phyloP scores from a whole-genome alignment of 2,888 invertebrate species.

The Cenopis cana region DNA sequence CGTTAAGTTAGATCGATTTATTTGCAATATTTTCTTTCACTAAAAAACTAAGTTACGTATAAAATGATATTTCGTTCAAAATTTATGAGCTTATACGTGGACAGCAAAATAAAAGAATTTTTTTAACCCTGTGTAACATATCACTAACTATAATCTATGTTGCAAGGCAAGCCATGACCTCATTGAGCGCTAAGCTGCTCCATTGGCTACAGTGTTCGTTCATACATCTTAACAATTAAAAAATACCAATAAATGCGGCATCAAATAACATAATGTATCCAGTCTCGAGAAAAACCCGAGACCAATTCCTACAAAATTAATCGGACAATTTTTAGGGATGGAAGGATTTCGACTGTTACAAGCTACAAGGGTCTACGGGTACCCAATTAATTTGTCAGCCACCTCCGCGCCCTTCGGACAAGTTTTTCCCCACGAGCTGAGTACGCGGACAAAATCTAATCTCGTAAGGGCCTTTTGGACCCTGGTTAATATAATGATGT shows the following conservation, averaged over 20 bases:
- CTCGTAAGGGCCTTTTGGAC: constrained; percentile 48
- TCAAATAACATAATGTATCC: constrained; percentile 9
- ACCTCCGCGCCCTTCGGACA: constrained; percentile 56
- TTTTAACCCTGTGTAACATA: too few species aligned
- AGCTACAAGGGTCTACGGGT: constrained; percentile 62
- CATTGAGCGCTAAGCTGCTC: too few species aligned
- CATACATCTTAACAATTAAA: too few species aligned
- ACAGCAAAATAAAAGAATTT: too few species aligned
- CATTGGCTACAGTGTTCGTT: too few species aligned
- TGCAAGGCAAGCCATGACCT: too few species aligned
- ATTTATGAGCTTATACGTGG: too few species aligned
- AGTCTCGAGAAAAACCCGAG: constrained; percentile 31
- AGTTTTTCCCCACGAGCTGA: constrained; percentile 59
- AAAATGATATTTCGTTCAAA: too few species aligned
- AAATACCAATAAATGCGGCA: constrained; percentile 12
- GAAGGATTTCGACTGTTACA: constrained; percentile 60
- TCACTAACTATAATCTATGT: too few species aligned
- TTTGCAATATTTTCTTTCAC: too few species aligned
- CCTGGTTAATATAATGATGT: constrained; percentile 29
- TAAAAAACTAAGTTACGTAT: too few species aligned
- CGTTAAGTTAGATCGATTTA: too few species aligned
- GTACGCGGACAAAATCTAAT: constrained; percentile 62
- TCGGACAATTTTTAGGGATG: constrained; percentile 38
- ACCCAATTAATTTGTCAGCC: constrained; percentile 68
- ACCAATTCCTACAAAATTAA: constrained; percentile 21